Evolutionary conservation across 2,888 invertebrate genomes (phyloP), one percentile per base, ranked within the genome.

Genomic region (Apamea sordens): DNA sequence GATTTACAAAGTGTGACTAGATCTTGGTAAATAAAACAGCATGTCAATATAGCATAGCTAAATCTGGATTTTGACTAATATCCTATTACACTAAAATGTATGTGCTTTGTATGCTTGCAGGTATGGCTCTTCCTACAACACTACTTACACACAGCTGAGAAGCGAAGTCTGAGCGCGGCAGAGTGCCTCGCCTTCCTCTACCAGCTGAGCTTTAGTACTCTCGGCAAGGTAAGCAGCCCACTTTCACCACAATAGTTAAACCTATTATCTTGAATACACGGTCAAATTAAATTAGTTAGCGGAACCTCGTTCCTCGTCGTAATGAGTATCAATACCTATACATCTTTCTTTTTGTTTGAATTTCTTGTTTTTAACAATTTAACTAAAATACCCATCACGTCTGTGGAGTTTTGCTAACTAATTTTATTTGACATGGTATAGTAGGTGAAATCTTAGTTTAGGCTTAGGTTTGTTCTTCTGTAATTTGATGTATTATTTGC

Each of bases 111-210:
- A 8, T 67, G n/a, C 6, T 44, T 64, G 0, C 87, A 96, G 96
- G 98, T 99, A 63, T 99, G 99, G 99, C 98, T 99, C 94, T 99
- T 99, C 95, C 98, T 99, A 92, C 97, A 99, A 47, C 99, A 99
- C 94, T 99, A 99, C 95, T 97, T 99, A 84, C 99, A 99, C 91
- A 99, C 99, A 0, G 98, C 99, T 11, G 98, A 99, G 95, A 98
- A 98, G 88, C 97, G 99, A 82, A 98, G 98, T 18, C 97, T 99
- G 86, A 98, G 98, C 93, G 97, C 99, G 4, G 98, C 99, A 0
- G 99, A 99, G 92, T 99, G 99, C 93, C 97, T 99, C 63, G 98
- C 99, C 21, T 99, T 99, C 96, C 96, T 99, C n/a, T 99, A 99
- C 94, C 99, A 99, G 96, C 97, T 99, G 77, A 99, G 99, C 94